A percentile compares a stretch with the other conserved stretches of the same genome.
These are phyloP conservation scores for Cepphus grylle DNA, from an alignment of 2,113 vertebrate genomes.

Conservation along the genomic window DNA sequence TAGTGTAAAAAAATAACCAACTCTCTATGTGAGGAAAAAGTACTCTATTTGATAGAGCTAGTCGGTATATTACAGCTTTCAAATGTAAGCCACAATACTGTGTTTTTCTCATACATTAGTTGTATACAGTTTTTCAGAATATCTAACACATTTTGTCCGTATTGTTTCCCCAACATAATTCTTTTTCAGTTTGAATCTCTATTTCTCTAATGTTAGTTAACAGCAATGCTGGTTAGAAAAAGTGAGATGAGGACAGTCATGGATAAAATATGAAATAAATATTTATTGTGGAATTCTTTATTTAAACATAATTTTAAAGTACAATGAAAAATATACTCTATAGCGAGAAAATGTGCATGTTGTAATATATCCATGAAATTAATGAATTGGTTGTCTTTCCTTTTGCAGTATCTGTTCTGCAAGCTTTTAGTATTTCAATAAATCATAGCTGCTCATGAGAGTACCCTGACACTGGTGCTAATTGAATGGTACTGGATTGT, in stretches of 20 bases:
- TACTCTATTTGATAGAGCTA: neutral
- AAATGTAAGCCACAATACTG: neutral
- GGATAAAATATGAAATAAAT: constrained; percentile 25
- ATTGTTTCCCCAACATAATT: neutral
- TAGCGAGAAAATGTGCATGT: neutral
- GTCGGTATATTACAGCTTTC: neutral
- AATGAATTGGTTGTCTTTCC: neutral
- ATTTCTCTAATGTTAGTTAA: constrained; percentile 1
- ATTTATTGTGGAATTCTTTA: constrained; percentile 3
- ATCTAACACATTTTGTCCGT: constrained; percentile 8
- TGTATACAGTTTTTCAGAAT: neutral
- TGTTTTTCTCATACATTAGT: neutral
- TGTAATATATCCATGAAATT: neutral
- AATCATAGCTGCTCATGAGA: neutral
- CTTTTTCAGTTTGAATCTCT: constrained; percentile 4
- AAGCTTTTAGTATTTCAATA: neutral
- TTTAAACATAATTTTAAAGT: neutral
- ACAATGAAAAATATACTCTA: neutral
- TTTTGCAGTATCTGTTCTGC: neutral
- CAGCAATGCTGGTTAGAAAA: constrained; percentile 1
- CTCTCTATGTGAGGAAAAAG: neutral
- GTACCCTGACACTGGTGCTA: neutral
- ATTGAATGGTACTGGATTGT: neutral
- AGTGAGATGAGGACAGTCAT: neutral
- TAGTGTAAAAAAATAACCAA: neutral